Conservation (phyloP, 1,140 invertebrate species). For the Cotesia glomerata region DNA sequence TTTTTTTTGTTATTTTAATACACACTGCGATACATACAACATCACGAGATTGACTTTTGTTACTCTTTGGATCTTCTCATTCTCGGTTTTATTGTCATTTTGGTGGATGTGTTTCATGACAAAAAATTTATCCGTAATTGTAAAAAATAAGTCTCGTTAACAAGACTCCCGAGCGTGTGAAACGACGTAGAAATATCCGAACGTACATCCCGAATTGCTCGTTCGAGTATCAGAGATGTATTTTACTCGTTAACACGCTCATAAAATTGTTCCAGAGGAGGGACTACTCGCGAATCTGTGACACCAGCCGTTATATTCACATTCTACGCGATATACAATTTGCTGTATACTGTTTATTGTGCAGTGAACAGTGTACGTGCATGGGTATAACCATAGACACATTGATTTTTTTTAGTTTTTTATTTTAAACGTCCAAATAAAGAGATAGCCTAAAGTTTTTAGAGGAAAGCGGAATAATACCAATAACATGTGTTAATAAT, state of each 20-base stretch:
- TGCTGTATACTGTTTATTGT: too few relatives aligned
- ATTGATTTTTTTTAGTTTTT: slow-evolving; percentile 9
- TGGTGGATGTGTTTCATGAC: neutral
- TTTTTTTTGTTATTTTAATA: neutral
- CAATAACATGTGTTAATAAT: too few relatives aligned
- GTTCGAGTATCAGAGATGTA: neutral
- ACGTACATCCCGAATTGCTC: neutral
- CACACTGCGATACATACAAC: too few relatives aligned
- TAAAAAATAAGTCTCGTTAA: slow-evolving; percentile 5
- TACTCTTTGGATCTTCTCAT: slow-evolving; percentile 27
- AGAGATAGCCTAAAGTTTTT: neutral
- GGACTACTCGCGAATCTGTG: too few relatives aligned
- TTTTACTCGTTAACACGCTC: too few relatives aligned
- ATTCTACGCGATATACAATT: too few relatives aligned
- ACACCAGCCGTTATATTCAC: too few relatives aligned
- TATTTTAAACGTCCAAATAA: neutral
- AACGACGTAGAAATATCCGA: slow-evolving; percentile 12
- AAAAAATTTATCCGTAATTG: slow-evolving; percentile 8
- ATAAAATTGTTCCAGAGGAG: too few relatives aligned
- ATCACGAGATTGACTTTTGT: slow-evolving; percentile 25
- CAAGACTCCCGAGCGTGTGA: slow-evolving; percentile 5
- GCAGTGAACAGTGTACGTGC: too few relatives aligned
- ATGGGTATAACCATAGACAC: slow-evolving; percentile 16
- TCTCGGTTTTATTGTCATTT: slow-evolving; percentile 17
- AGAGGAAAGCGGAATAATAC: neutral